Evolutionary conservation across 2,113 vertebrate genomes (phyloP), one percentile per base, ranked within the genome.

Genomic region (Prunella himalayana): DNA sequence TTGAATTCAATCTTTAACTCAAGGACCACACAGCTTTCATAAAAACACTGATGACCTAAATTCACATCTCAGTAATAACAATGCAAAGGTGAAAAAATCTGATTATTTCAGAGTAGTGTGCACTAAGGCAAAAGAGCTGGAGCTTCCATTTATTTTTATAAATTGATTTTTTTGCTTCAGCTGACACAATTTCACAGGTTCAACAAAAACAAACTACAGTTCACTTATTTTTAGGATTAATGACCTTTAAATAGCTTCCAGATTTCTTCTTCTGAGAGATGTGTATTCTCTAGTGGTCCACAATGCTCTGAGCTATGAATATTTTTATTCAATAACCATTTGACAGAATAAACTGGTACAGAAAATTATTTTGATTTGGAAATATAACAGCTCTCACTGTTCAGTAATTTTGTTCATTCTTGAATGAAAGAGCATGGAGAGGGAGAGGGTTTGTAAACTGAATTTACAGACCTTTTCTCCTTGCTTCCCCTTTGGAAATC

Each of bases 401-500:
- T 25, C 63, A 77, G 16, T 65, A 65, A 83, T 42, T 84, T 93
- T 1, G 1, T 30, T 65, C 30, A 69, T 45, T 57, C 18, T 79
- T 39, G 24, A 86, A 68, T 17, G 54, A 91, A 84, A 28, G 12
- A 63, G 9, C 31, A 71, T 17, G 9, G 24, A 42, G 24, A 87
- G 5, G 12, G 15, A 9, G 4, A 78, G 31, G 2, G 31, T 15
- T 84, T 60, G 9, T 45, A 86, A 87, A 33, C 5, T 30, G 24
- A 61, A 79, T 86, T 93, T 90, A 97, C 98, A 97, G 97, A 99
- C 99, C 98, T 99, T 97, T 82, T 96, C 97, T 98, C 99, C 99
- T 98, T 98, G 98, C 93, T 98, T 98, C 70, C 98, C 99, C 98
- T 99, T 99, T 86, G 98, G 98, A 94, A 98, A 98, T 88, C 98